These are phyloP conservation scores for Ethmia dodecea DNA, from an alignment of 2,888 invertebrate genomes.

Conservation along the genomic window DNA sequence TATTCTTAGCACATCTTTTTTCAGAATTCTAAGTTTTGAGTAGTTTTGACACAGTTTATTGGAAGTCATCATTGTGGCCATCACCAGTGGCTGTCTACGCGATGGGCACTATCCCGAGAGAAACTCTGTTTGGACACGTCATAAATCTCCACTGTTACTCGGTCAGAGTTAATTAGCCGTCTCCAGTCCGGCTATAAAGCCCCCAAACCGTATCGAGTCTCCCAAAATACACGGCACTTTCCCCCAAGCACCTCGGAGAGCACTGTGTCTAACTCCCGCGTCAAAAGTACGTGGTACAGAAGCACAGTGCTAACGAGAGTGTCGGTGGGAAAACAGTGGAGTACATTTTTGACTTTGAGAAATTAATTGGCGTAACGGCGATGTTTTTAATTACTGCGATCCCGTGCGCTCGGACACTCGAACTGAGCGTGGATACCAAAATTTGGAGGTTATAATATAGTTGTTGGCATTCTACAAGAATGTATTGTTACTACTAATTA, in stretches of 20 bases:
- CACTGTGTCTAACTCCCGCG: background rate
- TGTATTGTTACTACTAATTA: too few relatives aligned
- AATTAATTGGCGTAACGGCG: constrained; percentile 72
- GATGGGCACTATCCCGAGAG: too few relatives aligned
- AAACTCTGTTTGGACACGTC: constrained; percentile 18
- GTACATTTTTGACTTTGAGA: constrained; percentile 64
- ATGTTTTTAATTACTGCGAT: constrained; percentile 50
- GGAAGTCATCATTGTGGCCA: too few relatives aligned
- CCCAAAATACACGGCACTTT: constrained; percentile 24
- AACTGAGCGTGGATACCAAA: too few relatives aligned
- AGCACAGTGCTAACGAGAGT: constrained; percentile 14
- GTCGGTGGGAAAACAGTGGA: constrained; percentile 33
- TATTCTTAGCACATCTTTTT: too few relatives aligned
- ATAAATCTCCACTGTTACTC: constrained; percentile 46
- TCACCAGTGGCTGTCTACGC: too few relatives aligned
- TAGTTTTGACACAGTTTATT: too few relatives aligned
- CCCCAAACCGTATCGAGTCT: constrained; percentile 49
- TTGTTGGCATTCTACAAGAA: too few relatives aligned
- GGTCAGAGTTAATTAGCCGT: constrained; percentile 54
- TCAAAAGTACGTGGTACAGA: background rate
- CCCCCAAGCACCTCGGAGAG: constrained; percentile 18
- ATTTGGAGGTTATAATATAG: too few relatives aligned
- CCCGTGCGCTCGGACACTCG: background rate
- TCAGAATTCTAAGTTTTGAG: too few relatives aligned
- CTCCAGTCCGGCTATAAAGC: constrained; percentile 45